Evolutionary conservation across 2,113 vertebrate genomes (phyloP), one percentile per base, ranked within the genome.

Genomic region (Poeciliopsis retropinna): DNA sequence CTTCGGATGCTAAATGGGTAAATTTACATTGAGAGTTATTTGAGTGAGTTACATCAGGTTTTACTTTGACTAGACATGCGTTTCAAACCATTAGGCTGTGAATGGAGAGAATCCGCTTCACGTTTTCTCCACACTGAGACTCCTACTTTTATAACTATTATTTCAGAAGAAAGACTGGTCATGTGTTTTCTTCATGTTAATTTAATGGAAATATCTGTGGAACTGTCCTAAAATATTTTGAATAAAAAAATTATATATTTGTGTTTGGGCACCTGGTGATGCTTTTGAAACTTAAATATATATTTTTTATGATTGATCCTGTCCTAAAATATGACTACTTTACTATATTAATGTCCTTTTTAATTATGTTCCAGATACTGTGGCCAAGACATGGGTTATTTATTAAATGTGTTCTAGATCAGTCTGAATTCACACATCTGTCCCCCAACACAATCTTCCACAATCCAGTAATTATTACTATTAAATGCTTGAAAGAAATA

Each of bases 171-270:
- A 44, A 4, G 6, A 66, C 28, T 1, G 12, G 19, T 29, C 6
- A 10, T 34, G 29, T 73, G 68, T 64, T 2, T 71, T 22, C 76
- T 80, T 22, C 25, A 14, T 79, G 67, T 80, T 2, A 2, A 31
- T 71, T 83, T 65, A 81, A 73, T 13, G 25, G 39, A 73, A 25
- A 39, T 17, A 28, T 51, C 2, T 13, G 27, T 67, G 9, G 2
- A 71, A 25, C 12, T 60, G 25, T 66, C 30, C 31, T 2, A 7
- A 67, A 77, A 12, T 75, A 78, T 80, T 81, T 80, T 83, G 78
- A 88, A 85, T 90, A 75, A 89, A 76, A 73, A 28, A 76, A 14
- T 13, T 30, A 7, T 65, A 3, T 62, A 31, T 69, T 66, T 5
- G 19, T 60, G 30, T 57, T 32, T 41, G 5, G 4, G 1, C 60